Percentiles rank a stretch among this genome's conserved stretches.
Evolutionary conservation across 2,113 vertebrate genomes (phyloP).

Genomic region (Sterrhoptilus dennistouni): DNA sequence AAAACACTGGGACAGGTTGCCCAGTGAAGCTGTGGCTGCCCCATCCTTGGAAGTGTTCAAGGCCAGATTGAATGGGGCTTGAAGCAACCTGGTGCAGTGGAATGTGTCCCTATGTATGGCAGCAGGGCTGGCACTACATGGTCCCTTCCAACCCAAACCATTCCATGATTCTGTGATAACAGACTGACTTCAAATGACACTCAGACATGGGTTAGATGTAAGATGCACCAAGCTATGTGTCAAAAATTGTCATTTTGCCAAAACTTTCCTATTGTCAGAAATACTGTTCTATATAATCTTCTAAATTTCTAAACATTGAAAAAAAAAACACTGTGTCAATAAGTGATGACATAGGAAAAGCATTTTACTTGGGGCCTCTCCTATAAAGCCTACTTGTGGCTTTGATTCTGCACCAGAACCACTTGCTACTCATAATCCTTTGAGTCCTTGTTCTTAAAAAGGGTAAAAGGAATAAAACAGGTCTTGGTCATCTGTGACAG

Average conservation of each 20-base stretch:
- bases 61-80: not conserved
- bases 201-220: not conserved
- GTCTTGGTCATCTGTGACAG: not conserved
- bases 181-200: not conserved
- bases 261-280: not conserved
- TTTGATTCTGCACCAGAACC: not conserved
- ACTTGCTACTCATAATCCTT: not conserved
- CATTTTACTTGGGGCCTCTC: not conserved
- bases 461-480: not conserved
- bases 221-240: not conserved
- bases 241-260: not conserved
- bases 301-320: not conserved
- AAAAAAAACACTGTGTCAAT: rapidly evolving
- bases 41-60: not conserved
- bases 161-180: not conserved
- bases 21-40: not conserved
- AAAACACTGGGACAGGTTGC: not conserved
- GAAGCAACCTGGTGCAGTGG: not conserved
- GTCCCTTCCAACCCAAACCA: not conserved
- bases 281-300: not conserved
- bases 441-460: not conserved
- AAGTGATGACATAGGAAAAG: not conserved
- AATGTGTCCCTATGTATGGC: not conserved
- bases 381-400: not conserved
- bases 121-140: not conserved